These are phyloP conservation scores for Abrostola triplasia DNA, from an alignment of 2,888 invertebrate genomes.

Conservation along the genomic window DNA sequence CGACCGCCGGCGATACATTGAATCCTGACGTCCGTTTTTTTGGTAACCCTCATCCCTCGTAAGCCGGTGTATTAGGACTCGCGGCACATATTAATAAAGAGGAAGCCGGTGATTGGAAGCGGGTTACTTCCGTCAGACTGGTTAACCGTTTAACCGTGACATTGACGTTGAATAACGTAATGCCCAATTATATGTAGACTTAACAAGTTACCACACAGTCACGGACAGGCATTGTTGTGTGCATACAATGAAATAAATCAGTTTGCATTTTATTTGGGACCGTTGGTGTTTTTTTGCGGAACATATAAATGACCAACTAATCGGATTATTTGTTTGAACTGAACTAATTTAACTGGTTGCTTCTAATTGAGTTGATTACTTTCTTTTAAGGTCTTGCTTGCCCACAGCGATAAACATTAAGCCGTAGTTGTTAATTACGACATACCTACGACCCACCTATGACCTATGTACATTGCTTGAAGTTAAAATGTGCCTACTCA, in stretches of 20 bases:
- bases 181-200: too few species aligned
- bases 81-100: constrained; percentile 37
- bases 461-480: too few species aligned
- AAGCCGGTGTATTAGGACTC: constrained; percentile 35
- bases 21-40: constrained; percentile 46
- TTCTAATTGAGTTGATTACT: constrained; percentile 11
- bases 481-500: too few species aligned
- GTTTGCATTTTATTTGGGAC: not conserved
- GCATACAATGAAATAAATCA: too few species aligned
- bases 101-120: constrained; percentile 34
- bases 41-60: constrained; percentile 43
- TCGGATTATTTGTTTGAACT: not conserved
- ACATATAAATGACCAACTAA: not conserved
- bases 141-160: constrained; percentile 35
- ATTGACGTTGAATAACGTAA: constrained; percentile 36
- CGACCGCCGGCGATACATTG: constrained; percentile 41
- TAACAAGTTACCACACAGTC: too few species aligned
- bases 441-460: too few species aligned
- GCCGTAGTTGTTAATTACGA: too few species aligned
- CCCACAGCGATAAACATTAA: not conserved
- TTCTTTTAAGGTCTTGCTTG: constrained; percentile 1
- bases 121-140: constrained; percentile 34
- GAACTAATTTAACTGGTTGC: constrained; percentile 18
- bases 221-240: too few species aligned
- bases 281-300: not conserved